Percentiles rank a stretch among this genome's conserved stretches.
phyloP scores from a whole-genome alignment of 2,888 invertebrate genomes.

The Metalampra italica region DNA sequence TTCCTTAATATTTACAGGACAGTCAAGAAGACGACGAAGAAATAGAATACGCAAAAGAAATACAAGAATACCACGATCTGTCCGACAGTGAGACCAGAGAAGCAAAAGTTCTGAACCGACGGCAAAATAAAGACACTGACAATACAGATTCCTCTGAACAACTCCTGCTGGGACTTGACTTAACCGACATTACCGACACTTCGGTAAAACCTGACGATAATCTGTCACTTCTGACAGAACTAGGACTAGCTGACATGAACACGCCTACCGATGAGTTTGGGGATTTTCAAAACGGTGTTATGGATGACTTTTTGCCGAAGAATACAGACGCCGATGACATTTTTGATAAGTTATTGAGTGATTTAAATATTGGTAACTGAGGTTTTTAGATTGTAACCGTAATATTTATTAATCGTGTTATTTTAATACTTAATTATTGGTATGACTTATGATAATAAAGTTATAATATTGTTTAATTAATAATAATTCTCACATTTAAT shows the following conservation, averaged over 20 bases:
- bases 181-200: conserved; percentile 22
- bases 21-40: conserved; percentile 77
- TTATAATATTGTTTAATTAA: no score
- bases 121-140: conserved; percentile 56
- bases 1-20: conserved; percentile 35
- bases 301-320: conserved; percentile 44
- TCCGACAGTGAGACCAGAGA: conserved; percentile 59
- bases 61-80: conserved; percentile 68
- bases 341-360: conserved; percentile 62
- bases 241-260: conserved; percentile 76
- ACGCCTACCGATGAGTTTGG: conserved; percentile 52
- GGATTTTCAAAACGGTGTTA: conserved; percentile 64
- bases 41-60: conserved; percentile 69
- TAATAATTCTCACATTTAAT: no score
- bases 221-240: conserved; percentile 71
- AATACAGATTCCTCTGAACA: conserved; percentile 53
- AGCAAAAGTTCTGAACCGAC: conserved; percentile 50
- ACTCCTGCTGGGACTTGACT: conserved; percentile 53
- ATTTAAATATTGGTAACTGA: conserved; percentile 51
- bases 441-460: neutral
- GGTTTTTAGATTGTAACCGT: conserved; percentile 12
- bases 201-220: conserved; percentile 43
- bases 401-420: neutral
- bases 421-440: no score
- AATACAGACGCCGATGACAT: conserved; percentile 49